A percentile compares a stretch with the other conserved stretches of the same genome.
Evolutionary conservation across 2,888 invertebrate genomes (phyloP).

Genomic region (Drosophila stalkeri): DNA sequence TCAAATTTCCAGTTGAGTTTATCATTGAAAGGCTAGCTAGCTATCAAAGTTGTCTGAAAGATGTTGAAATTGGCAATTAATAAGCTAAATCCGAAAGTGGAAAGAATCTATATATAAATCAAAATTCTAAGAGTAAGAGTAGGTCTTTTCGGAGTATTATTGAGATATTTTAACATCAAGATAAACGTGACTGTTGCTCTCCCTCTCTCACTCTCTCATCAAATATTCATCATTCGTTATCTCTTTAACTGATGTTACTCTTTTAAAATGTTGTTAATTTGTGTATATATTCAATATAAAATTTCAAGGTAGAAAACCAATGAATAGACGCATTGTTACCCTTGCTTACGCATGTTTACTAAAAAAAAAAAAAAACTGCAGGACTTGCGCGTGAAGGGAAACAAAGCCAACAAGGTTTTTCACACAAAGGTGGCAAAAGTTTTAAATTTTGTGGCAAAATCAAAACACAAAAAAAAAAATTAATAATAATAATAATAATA

Average conservation of each 20-base stretch:
- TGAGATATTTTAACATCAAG: no score
- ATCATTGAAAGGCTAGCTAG: neutral
- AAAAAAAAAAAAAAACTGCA: conserved; percentile 1
- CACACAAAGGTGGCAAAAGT: conserved; percentile 66
- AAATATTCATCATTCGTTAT: no score
- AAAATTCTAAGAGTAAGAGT: no score
- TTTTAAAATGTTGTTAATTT: neutral
- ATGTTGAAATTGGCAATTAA: neutral
- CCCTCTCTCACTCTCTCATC: no score
- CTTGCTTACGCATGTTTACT: conserved; percentile 23
- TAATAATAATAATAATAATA: conserved; percentile 1
- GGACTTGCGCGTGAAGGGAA: conserved; percentile 27
- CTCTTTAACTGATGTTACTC: neutral
- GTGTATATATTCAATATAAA: neutral
- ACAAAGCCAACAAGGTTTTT: conserved; percentile 68
- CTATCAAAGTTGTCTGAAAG: neutral
- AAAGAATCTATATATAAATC: no score
- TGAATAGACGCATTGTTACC: conserved; percentile 20
- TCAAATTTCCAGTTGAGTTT: neutral
- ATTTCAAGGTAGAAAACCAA: conserved; percentile 3
- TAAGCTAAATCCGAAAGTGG: no score
- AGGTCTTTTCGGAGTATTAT: no score
- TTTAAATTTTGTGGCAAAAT: conserved; percentile 19
- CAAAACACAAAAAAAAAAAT: neutral
- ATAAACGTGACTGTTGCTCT: no score